Base-by-base conservation (phyloP, 1,140 invertebrate genomes). In the Choristoneura fumiferana region DNA sequence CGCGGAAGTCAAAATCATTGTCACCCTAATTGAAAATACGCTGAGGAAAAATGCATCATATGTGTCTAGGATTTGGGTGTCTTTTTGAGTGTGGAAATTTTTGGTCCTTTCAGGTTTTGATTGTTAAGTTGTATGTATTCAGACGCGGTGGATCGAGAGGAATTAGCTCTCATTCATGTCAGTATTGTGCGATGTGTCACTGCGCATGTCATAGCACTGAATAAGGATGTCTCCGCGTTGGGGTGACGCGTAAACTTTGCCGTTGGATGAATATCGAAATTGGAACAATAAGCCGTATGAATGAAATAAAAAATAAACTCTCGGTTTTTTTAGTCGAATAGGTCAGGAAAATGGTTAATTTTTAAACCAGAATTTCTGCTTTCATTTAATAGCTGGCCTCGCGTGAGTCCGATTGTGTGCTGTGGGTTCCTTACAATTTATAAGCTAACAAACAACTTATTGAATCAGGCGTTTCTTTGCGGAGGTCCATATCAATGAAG, bases 141-240 rank as follows among this genome's bases (percentile, higher is more conserved):
- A 67, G 74, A 73, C 68, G 76, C 73, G 76, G 62, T 62, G 65
- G 63, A 77, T 73, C 81, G 81, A 83, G 78, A 79, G 79, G 68
- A 86, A 84, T 86, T 81, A 83, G 77, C 69, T 70, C 65, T 64
- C 81, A 86, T 80, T 86, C 75, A 84, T 73, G 74, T 71, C 64
- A 54, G 70, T 73, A 72, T 71, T 66, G 60, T 65, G 64, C 69
- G 63, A 62, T 63, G 43, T 63, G 73, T 73, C 75, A 71, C 35
- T 65, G 67, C 57, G 63, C 62, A 62, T 58, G 63, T 67, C 45
- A 54, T 29, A 40, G 29, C 52, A 54, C 52, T 54, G 52, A 54
- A 34, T 35, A 17, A 54, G 52, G 52, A 54, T 54, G 33, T 54
- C 33, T 54, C 52, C 14, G 33, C 13, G 12, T 36, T 54, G 33